Percentiles rank a stretch among this genome's conserved stretches.
Conservation (phyloP, 2,113 vertebrate species). For the Coryphaenoides rupestris region DNA sequence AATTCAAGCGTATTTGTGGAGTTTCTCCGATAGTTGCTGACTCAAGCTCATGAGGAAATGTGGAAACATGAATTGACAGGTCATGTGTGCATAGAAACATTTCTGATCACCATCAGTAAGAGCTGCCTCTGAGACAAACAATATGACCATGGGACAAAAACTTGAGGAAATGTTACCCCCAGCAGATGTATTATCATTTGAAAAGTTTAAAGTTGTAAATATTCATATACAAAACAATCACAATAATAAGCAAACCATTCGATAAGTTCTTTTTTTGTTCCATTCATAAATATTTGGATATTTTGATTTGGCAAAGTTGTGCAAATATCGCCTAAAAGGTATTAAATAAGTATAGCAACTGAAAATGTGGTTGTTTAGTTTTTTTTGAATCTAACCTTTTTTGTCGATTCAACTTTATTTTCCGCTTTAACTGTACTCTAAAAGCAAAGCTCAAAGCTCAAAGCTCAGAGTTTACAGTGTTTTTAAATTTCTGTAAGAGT, state of each 20-base stretch:
- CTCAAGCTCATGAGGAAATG: slow-evolving; percentile 31
- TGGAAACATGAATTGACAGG: slow-evolving; percentile 38
- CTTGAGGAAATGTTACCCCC: slow-evolving; percentile 15
- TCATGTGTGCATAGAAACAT: slow-evolving; percentile 41
- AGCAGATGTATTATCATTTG: slow-evolving; percentile 20
- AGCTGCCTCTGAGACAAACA: slow-evolving; percentile 65
- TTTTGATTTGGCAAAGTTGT: slow-evolving; percentile 1
- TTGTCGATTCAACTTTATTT: too few relatives aligned
- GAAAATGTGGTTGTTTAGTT: too few relatives aligned
- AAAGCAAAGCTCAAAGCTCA: too few relatives aligned
- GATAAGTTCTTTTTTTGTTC: background rate
- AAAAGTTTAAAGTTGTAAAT: background rate
- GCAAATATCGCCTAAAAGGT: slow-evolving; percentile 1
- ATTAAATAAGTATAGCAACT: too few relatives aligned
- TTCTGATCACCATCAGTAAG: slow-evolving; percentile 56
- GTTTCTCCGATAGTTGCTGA: slow-evolving; percentile 23
- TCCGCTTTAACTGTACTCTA: too few relatives aligned
- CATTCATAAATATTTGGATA: background rate
- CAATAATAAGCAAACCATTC: background rate
- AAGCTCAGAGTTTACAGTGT: too few relatives aligned
- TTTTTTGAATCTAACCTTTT: too few relatives aligned
- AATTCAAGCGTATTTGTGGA: slow-evolving; percentile 22
- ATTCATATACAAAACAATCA: background rate
- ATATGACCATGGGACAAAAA: slow-evolving; percentile 34
- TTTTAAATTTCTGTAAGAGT: too few relatives aligned